Evolutionary conservation across 2,888 invertebrate genomes (phyloP), one percentile per base, ranked within the genome.

Genomic region (Pherbina coryleti): DNA sequence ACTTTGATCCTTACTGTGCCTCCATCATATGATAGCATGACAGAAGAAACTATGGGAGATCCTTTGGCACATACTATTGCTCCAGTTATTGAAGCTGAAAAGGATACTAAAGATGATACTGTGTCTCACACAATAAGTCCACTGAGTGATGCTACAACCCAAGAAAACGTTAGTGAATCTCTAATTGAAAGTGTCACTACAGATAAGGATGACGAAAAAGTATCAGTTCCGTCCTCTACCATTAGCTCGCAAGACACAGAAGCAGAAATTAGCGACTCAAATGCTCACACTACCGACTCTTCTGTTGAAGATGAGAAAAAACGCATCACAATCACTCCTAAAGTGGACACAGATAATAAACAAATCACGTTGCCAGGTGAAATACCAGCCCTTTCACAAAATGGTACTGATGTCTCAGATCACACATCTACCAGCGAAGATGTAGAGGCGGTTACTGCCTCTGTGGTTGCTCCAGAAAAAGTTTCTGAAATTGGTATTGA

Each of bases 61-160:
- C 79, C 14, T 72, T 75, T 22, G 77, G 66, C 25, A 51, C 81
- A 81, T 28, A 84, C 85, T 22, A 60, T 49, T 64, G 49, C 79
- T 0, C 79, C 86, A 19, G 31, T 78, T 22, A n/a, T 44, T n/a
- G 67, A 25, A 22, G 79, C 67, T 31, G 75, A 76, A 4, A 75
- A 78, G 17, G 79, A 76, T 78, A 31, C 78, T 82, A 53, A 81
- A 74, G 19, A 44, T 60, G 78, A 66, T 9, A 64, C 55, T 8
- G 17, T 53, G 49, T 14, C 72, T 55, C 69, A 69, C 8, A 82
- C 80, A 17, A 67, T 77, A 49, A 14, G 7, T 64, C 78, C 82
- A 3, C 19, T 25, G 8, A 57, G 57, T 1, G 80, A 78, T n/a
- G 78, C 77, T 82, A 49, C 85, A 79, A 22, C 51, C 49, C 64